Evolutionary conservation across 2,113 vertebrate species (phyloP), one percentile per base, ranked within the genome.

Genomic region (Nannobrachium achirus): DNA sequence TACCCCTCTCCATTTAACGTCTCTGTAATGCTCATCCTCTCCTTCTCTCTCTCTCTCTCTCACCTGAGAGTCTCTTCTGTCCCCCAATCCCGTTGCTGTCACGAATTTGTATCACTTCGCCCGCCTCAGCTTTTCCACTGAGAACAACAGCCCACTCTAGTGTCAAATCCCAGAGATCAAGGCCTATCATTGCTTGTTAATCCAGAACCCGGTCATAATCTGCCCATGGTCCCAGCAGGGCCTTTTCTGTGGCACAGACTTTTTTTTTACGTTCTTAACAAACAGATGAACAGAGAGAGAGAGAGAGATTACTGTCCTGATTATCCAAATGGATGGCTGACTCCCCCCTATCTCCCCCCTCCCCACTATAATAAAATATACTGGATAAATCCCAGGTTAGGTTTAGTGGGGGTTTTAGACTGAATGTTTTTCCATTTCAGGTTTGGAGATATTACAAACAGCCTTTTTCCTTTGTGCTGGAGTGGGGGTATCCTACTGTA

Each of bases 291-390:
- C 20, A 57, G 49, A 41, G 63, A 33, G 15, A 33, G n/a, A n/a
- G n/a, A n/a, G 48, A 8, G 39, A 65, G 71, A 75, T 78, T 67
- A 53, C 33, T 16, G 45, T 4, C 13, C 42, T 42, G 65, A 70
- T 76, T 52, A 66, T 71, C 58, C 66, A 59, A 71, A 64, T 71
- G 70, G 49, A 63, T 42, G 64, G 50, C 16, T 46, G 58, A 56
- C 61, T 53, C 58, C 56, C 53, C 39, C 11, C 9, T 60, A 42
- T 52, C 66, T 50, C 56, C 45, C 74, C 25, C 25, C 3, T 5
- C 25, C 25, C 25, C 25, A 33, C 25, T 33, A 33, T 1, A 10
- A 48, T 39, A 57, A 55, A 59, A 39, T 4, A 49, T 56, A 56
- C 10, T 18, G 44, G 33, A 68, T 61, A 46, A 56, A 20, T 8